Conservation (phyloP, 2,797 vertebrate species). For the Gobionotothen gibberifrons region DNA sequence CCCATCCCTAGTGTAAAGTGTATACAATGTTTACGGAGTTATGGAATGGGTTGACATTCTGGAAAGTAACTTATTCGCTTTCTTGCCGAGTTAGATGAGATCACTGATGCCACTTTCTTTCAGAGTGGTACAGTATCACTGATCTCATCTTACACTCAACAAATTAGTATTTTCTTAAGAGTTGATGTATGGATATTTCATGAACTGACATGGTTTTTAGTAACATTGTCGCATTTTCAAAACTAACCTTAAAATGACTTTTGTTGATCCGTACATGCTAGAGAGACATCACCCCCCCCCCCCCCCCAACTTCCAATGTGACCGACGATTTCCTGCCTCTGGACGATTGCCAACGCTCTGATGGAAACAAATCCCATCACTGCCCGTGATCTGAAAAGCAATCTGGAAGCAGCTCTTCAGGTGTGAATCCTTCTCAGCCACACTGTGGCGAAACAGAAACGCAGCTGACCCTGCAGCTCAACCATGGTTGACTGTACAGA, state of each 20-base stretch:
- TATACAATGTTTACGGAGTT: background rate
- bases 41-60: background rate
- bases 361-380: constrained; percentile 4
- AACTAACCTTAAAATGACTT: no score
- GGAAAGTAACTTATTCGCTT: background rate
- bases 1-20: no score
- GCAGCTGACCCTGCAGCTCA: constrained; percentile 61
- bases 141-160: background rate
- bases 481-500: constrained; percentile 37
- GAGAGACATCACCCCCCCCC: background rate
- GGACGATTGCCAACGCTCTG: background rate
- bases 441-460: constrained; percentile 68
- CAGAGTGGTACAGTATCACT: background rate
- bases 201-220: background rate
- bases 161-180: background rate
- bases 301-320: background rate
- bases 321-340: background rate
- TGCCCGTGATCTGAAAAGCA: constrained; percentile 13
- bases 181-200: background rate
- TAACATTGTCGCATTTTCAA: no score
- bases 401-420: constrained; percentile 33
- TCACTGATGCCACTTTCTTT: background rate
- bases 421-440: constrained; percentile 53
- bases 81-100: background rate
- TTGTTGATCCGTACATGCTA: background rate